These are phyloP conservation scores for Gallinago solitaria DNA, from an alignment of 2,797 vertebrate species.

Conservation along the genomic window DNA sequence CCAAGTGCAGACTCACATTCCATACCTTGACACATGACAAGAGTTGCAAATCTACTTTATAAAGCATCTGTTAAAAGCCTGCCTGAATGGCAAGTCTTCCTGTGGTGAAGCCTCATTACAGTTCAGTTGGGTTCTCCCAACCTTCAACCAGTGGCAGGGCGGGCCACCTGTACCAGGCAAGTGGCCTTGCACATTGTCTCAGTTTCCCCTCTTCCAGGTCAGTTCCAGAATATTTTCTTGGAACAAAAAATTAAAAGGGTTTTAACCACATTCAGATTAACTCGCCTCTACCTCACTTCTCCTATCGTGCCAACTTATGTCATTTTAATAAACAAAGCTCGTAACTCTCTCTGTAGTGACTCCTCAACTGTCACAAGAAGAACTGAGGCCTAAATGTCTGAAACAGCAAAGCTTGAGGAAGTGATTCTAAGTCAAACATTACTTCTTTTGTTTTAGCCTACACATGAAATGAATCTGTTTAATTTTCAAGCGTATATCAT, in stretches of 20 bases:
- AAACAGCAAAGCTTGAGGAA: background rate
- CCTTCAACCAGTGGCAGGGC: rapidly evolving
- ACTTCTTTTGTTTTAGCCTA: background rate
- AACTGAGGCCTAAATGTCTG: background rate
- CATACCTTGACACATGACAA: background rate
- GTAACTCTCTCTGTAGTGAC: background rate
- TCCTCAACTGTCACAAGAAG: background rate
- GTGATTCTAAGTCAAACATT: background rate
- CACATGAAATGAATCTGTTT: background rate
- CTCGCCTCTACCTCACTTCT: background rate
- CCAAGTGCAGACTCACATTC: background rate
- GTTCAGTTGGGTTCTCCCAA: background rate
- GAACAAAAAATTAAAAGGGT: background rate
- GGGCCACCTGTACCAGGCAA: background rate
- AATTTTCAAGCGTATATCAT: background rate
- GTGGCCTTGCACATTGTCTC: background rate
- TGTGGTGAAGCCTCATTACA: rapidly evolving
- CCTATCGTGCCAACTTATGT: background rate
- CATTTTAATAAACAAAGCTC: background rate
- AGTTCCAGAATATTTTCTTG: background rate
- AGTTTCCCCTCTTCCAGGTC: background rate
- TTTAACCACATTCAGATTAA: background rate
- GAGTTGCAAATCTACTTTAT: background rate
- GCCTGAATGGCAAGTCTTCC: background rate
- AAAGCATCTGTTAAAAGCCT: background rate